Percentiles rank a stretch among this genome's conserved stretches.
Conservation (phyloP, 2,797 vertebrate genomes). For the Bovichtus variegatus region DNA sequence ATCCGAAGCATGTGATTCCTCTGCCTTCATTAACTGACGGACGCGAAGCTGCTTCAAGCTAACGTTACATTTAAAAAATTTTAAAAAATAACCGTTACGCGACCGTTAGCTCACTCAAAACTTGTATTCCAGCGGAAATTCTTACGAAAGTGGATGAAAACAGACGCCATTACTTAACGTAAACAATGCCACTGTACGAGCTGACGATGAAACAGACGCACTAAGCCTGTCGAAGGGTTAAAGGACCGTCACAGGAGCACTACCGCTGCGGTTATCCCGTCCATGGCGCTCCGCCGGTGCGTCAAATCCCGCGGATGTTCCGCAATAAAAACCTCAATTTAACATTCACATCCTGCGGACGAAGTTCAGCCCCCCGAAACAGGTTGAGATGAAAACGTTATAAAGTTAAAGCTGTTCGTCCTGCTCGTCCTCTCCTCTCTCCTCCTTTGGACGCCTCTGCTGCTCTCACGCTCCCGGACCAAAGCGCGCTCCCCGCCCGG, state of each 20-base stretch:
- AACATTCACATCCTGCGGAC: not conserved
- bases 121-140: too few species aligned
- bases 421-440: too few species aligned
- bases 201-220: not conserved
- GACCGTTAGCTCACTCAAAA: too few species aligned
- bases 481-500: conserved; percentile 17
- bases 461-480: not conserved
- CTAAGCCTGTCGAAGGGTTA: not conserved
- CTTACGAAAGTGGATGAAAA: accelerated
- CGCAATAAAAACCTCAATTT: not conserved
- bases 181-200: not conserved
- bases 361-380: accelerated
- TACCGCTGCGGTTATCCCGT: not conserved
- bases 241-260: not conserved
- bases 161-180: not conserved
- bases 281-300: conserved; percentile 3
- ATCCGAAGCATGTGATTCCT: not conserved
- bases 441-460: too few species aligned
- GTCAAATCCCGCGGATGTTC: not conserved
- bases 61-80: not conserved
- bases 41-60: not conserved
- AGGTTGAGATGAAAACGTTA: accelerated
- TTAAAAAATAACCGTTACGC: too few species aligned
- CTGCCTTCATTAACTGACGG: not conserved
- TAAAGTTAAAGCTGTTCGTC: not conserved